Percentiles rank a stretch among this genome's conserved stretches.
Conservation (phyloP, 2,797 vertebrate species). For the Acipenser transmontanus region DNA sequence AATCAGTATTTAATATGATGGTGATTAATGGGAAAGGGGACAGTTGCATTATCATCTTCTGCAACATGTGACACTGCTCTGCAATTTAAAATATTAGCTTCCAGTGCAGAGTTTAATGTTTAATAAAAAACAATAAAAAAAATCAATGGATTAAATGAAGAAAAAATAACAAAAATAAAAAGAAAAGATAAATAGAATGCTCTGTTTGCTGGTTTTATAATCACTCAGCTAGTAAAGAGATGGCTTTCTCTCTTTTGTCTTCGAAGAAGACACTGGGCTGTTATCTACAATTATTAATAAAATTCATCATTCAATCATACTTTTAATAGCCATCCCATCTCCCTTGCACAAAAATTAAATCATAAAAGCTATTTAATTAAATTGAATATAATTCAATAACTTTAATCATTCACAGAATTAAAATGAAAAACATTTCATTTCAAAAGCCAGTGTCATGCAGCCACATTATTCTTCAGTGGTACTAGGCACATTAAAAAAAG, state of each 20-base stretch:
- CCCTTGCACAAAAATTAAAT: constrained; percentile 64
- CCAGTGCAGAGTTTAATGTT: too few species aligned
- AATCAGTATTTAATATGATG: too few species aligned
- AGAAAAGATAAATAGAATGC: constrained; percentile 18
- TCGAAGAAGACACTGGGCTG: constrained; percentile 46
- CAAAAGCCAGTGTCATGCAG: constrained; percentile 21
- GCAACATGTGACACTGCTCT: too few species aligned
- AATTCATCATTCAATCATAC: constrained; percentile 69
- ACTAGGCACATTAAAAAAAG: background rate
- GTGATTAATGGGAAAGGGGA: too few species aligned
- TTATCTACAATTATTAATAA: constrained; percentile 49
- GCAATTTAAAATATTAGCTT: too few species aligned
- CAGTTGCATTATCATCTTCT: too few species aligned
- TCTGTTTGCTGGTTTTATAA: constrained; percentile 39
- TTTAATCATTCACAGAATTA: constrained; percentile 66
- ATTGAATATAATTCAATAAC: constrained; percentile 66
- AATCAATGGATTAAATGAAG: background rate
- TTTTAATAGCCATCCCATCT: constrained; percentile 68
- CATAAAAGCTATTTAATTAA: constrained; percentile 80
- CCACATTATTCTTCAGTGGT: constrained; percentile 25
- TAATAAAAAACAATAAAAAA: too few species aligned
- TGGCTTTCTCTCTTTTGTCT: constrained; percentile 45
- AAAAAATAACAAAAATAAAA: background rate
- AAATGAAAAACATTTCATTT: constrained; percentile 40
- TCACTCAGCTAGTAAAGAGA: constrained; percentile 45